These are phyloP conservation scores for human DNA, from an alignment of 2,113 vertebrate genomes.

Conservation along the genomic window GRCh38 chr6:133061001-133061500, in stretches of 20 bases:
- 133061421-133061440: not conserved
- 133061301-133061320: not conserved
- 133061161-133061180: not conserved
- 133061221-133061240: not conserved
- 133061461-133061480: not conserved
- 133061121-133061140: not conserved
- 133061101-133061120: not conserved
- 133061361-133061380: not conserved
- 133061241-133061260: not conserved
- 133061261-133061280: not conserved
- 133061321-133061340: not conserved
- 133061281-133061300: not conserved
- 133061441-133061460: not conserved
- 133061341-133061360: not conserved
- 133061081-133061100: not conserved
- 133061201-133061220: not conserved
- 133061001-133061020: not conserved
- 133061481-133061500: not conserved
- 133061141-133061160: not conserved
- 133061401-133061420: not conserved
- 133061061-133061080: not conserved
- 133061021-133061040: not conserved
- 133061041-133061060: accelerated
- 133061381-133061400: not conserved
- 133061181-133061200: not conserved